These are phyloP conservation scores for Morinoia aosen DNA, from an alignment of 2,888 invertebrate genomes.

Conservation along the genomic window DNA sequence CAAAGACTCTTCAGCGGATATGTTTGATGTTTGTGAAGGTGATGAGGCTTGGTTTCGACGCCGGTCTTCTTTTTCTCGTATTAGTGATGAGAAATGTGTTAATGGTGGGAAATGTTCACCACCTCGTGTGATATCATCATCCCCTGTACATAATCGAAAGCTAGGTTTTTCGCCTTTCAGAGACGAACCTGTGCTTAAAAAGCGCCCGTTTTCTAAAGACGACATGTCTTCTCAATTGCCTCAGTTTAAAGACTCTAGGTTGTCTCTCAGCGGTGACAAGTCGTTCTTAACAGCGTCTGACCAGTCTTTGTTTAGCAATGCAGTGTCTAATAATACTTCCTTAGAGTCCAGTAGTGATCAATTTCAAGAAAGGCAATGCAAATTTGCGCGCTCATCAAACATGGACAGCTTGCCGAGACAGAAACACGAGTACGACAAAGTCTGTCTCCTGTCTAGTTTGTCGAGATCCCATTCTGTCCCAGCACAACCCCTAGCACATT, in stretches of 20 bases:
- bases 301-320: neutral
- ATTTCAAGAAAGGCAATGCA: neutral
- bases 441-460: neutral
- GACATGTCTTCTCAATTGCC: neutral
- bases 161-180: too few relatives aligned
- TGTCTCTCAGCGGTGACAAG: neutral
- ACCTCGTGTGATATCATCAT: neutral
- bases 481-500: neutral
- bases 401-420: neutral
- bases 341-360: neutral
- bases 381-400: too few relatives aligned
- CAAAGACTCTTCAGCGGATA: too few relatives aligned
- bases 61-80: neutral
- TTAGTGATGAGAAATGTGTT: neutral
- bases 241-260: neutral
- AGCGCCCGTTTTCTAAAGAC: neutral
- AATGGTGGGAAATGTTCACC: neutral
- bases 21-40: too few relatives aligned
- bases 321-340: neutral
- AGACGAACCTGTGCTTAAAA: neutral
- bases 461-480: neutral
- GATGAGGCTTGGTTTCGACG: neutral
- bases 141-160: too few relatives aligned
- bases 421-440: neutral
- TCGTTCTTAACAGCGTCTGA: neutral